Evolutionary conservation across 1,140 invertebrate species (phyloP).

Genomic region (Gyrodactylus salaris): DNA sequence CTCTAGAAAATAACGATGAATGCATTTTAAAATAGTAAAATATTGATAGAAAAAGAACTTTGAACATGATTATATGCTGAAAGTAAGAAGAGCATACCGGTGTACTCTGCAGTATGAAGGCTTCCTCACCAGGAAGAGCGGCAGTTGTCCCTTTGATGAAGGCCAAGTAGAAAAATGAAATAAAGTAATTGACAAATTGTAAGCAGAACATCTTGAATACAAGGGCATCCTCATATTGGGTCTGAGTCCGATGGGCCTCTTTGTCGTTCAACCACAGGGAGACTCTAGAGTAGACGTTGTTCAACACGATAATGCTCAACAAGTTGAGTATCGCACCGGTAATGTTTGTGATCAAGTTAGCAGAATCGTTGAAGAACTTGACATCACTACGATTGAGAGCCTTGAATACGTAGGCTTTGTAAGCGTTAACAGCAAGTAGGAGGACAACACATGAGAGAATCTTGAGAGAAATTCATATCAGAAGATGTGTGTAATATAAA

Average conservation of each 20-base stretch:
- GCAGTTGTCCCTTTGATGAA: constrained; percentile 41
- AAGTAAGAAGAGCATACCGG: no score
- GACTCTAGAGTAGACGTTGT: neutral
- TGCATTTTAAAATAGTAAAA: no score
- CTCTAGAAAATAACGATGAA: no score
- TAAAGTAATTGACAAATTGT: constrained; percentile 69
- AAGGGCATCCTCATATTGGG: constrained; percentile 58
- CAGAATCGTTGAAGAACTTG: neutral
- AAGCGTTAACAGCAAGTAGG: neutral
- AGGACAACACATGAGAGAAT: neutral
- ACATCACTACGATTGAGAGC: neutral
- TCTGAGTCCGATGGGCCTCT: constrained; percentile 40
- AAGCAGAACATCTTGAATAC: constrained; percentile 75
- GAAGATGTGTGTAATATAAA: no score
- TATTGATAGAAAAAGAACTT: no score
- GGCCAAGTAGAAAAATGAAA: constrained; percentile 61
- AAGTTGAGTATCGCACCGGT: neutral
- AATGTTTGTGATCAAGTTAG: neutral
- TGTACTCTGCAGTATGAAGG: neutral
- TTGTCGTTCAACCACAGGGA: neutral
- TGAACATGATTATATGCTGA: no score
- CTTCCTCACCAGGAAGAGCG: neutral
- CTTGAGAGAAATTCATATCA: neutral
- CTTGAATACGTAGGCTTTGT: neutral
- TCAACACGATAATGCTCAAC: neutral